Base-by-base conservation (phyloP, 1,140 invertebrate genomes). In the Aricia agestis region DNA sequence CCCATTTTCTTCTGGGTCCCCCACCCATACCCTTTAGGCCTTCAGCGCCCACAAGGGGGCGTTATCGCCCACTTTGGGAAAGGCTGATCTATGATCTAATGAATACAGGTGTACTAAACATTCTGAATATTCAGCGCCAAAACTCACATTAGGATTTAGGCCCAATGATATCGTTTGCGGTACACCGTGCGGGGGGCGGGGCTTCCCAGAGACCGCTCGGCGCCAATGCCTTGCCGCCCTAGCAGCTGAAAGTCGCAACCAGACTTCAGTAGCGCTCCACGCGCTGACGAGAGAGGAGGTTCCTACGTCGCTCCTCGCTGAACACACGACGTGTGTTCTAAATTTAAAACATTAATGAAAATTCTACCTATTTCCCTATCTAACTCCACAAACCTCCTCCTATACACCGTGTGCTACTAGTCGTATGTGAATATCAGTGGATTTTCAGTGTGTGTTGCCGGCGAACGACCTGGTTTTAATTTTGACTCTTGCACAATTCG, bases 301-400 rank as follows among this genome's bases (percentile, higher is more conserved):
- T 9, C 11, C 0, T 36, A 25, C 57, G 19, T 68, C 68, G 58
- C 77, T 70, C 73, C 67, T 45, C 25, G 66, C 69, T 58, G 57
- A 31, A 67, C 17, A 70, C 70, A 69, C 66, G 69, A 70, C 80
- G 79, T 81, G 69, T 66, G 70, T 63, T 72, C 42, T 59, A 79
- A 65, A 71, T 41, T 68, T 73, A 72, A 83, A 84, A 77, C 78
- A 85, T 87, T 80, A 89, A 85, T 85, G 79, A 84, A 83, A 86
- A 79, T 66, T 63, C 65, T 58, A 41, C 11, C 6, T 15, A 19
- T 18, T 76, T 73, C 72, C 61, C 70, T 69, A 42, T 72, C 58
- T 36, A 66, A 61, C 41, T 61, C 68, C 63, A 41, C 61, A 63
- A 17, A 42, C 57, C 61, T 69, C 10, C 10, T 69, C 57, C 9